Evolutionary conservation across 2,888 invertebrate genomes (phyloP).

Genomic region (Cryptus armator): DNA sequence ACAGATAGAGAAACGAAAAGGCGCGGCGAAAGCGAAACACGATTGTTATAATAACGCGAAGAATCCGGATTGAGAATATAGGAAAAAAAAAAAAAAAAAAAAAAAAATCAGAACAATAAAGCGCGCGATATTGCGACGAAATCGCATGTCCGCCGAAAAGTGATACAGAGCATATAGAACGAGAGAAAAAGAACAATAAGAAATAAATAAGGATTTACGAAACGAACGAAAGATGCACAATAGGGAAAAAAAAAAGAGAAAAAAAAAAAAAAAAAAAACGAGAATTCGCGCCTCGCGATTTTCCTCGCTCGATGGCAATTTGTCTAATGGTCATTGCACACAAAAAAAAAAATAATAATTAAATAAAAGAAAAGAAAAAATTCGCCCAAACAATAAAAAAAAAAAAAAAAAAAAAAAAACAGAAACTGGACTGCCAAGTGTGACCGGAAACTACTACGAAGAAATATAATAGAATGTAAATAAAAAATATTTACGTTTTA

Average conservation of each 20-base stretch:
- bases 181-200: conserved; percentile 2
- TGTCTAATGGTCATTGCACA: conserved; percentile 41
- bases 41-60: conserved; percentile 1
- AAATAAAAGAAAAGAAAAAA: conserved; percentile 14
- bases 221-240: conserved; percentile 28
- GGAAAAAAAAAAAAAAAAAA: conserved; percentile 52
- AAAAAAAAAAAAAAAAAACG: conserved; percentile 6
- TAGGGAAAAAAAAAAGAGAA: neutral
- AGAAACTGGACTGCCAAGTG: conserved; percentile 63
- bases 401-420: too few relatives aligned
- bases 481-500: conserved; percentile 59
- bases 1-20: conserved; percentile 68
- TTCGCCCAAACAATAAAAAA: conserved; percentile 49
- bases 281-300: conserved; percentile 28
- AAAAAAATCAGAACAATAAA: conserved; percentile 11
- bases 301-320: conserved; percentile 42
- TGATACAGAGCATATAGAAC: conserved; percentile 50
- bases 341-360: neutral
- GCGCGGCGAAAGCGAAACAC: neutral
- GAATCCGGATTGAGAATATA: conserved; percentile 56
- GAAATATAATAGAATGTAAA: conserved; percentile 52
- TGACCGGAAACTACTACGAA: conserved; percentile 61
- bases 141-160: conserved; percentile 45
- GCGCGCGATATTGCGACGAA: conserved; percentile 16
- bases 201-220: conserved; percentile 15